phyloP scores from a whole-genome alignment of 2,888 invertebrate species.

The Geophilus truncorum region DNA sequence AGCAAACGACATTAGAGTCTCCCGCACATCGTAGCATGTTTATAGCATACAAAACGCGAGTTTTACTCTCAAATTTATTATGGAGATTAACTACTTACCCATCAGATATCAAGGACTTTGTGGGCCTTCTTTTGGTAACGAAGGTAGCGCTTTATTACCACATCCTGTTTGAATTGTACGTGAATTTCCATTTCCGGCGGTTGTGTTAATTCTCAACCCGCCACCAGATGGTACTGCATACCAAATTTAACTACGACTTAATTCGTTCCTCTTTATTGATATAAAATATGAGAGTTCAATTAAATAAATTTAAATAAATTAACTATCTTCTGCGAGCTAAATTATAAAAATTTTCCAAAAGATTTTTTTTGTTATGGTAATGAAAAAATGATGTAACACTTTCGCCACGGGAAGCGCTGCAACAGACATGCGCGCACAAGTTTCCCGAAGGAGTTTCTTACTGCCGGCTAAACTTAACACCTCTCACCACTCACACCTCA shows the following conservation, averaged over 20 bases:
- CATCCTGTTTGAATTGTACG: constrained; percentile 14
- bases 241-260: background rate
- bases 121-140: constrained; percentile 4
- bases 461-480: background rate
- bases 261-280: background rate
- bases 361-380: too few relatives aligned
- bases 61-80: background rate
- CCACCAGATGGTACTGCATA: background rate
- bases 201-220: background rate
- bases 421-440: background rate
- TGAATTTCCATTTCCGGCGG: background rate
- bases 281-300: too few relatives aligned
- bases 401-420: background rate
- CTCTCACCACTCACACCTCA: background rate
- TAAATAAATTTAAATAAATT: too few relatives aligned
- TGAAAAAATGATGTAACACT: background rate
- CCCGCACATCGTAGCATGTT: background rate
- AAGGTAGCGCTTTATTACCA: constrained; percentile 22
- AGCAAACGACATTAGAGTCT: background rate
- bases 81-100: background rate
- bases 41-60: background rate
- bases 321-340: too few relatives aligned
- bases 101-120: constrained; percentile 17
- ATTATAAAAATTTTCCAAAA: too few relatives aligned
- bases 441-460: background rate